phyloP scores from a whole-genome alignment of 2,888 invertebrate species.

The Pristionchus entomophagus region DNA sequence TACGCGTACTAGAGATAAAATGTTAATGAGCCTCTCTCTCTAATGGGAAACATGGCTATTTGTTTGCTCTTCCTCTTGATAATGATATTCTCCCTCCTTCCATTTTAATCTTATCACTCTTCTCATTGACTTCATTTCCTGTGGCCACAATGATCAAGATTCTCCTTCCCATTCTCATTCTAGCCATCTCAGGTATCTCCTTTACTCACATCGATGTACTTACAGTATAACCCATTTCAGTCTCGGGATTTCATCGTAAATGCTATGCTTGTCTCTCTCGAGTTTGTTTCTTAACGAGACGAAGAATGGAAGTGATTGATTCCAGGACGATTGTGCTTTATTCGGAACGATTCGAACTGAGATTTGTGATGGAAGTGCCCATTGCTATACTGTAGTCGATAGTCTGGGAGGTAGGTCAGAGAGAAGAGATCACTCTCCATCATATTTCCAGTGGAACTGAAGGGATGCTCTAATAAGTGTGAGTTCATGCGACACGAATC shows the following conservation, averaged over 20 bases:
- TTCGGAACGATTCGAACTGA: neutral
- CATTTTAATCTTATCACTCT: conserved; percentile 9
- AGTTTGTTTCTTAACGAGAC: neutral
- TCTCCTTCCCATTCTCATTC: neutral
- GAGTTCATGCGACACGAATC: neutral
- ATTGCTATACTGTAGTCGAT: neutral
- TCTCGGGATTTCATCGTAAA: neutral
- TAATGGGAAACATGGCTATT: neutral
- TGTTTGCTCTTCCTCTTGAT: conserved; percentile 7
- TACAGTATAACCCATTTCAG: neutral
- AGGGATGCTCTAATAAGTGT: neutral
- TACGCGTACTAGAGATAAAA: neutral
- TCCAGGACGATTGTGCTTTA: neutral
- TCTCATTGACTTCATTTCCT: conserved; percentile 10
- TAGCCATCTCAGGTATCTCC: neutral
- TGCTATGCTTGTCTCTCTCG: neutral
- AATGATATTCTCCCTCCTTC: neutral
- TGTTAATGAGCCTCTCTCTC: neutral
- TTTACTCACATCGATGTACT: neutral
- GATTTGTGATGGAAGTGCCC: neutral
- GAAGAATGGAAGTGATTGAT: neutral
- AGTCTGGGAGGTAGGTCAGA: neutral
- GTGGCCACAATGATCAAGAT: neutral
- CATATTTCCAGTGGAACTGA: neutral
- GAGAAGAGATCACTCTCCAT: neutral